Conservation (phyloP, 2,113 vertebrate species). For the Coracopsis vasa region DNA sequence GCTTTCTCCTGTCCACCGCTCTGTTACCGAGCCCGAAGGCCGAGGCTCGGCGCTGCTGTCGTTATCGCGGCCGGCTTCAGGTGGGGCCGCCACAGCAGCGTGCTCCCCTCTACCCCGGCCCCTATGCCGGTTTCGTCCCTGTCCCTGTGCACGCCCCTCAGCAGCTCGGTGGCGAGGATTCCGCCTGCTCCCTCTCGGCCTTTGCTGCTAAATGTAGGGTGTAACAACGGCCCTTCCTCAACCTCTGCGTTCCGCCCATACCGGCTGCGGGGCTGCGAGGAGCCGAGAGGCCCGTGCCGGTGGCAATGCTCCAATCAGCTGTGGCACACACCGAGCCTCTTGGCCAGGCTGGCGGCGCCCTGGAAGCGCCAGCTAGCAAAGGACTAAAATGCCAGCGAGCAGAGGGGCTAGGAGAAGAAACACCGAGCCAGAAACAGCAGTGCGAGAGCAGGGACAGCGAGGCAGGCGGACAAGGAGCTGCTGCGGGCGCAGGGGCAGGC, state of each 20-base stretch:
- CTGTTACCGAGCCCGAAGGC: not conserved
- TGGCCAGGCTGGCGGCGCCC: rapidly evolving
- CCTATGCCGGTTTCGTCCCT: not conserved
- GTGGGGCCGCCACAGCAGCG: too few relatives aligned
- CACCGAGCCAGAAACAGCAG: rapidly evolving
- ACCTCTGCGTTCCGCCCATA: not conserved
- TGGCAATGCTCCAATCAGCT: not conserved
- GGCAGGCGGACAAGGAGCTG: too few relatives aligned
- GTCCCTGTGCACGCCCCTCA: not conserved
- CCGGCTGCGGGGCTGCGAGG: not conserved
- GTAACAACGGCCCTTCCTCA: not conserved
- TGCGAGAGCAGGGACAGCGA: rapidly evolving
- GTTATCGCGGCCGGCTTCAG: not conserved
- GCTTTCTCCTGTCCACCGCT: rapidly evolving
- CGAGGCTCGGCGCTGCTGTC: not conserved
- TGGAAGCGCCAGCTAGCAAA: too few relatives aligned
- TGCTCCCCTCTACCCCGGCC: not conserved
- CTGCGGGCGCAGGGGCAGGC: rapidly evolving
- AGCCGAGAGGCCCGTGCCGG: not conserved
- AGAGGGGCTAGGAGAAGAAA: too few relatives aligned
- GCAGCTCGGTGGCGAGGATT: not conserved
- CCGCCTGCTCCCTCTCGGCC: not conserved
- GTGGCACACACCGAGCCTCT: not conserved
- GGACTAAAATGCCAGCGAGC: too few relatives aligned
- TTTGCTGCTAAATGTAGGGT: not conserved